Conservation (phyloP, 1,140 invertebrate species). For the Coelopa frigida region DNA sequence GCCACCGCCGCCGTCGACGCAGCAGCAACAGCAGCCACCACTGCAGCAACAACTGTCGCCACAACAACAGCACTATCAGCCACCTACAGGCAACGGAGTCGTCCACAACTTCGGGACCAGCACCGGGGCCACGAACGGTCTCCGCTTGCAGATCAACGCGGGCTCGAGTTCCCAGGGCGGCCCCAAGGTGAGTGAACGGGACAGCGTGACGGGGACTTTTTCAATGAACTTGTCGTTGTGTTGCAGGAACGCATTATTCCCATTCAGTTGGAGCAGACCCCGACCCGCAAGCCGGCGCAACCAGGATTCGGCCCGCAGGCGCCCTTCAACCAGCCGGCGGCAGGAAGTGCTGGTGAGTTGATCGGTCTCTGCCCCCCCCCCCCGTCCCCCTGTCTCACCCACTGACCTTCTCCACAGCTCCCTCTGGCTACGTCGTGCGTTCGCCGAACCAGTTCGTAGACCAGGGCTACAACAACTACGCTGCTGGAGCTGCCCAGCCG, state of each 20-base stretch:
- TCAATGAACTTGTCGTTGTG: neutral
- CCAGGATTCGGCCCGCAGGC: constrained; percentile 32
- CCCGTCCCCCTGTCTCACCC: constrained; percentile 13
- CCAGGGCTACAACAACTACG: constrained; percentile 43
- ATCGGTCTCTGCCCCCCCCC: constrained; percentile 9
- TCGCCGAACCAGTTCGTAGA: constrained; percentile 45
- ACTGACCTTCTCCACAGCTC: constrained; percentile 17
- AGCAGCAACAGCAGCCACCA: constrained; percentile 16
- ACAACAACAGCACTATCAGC: constrained; percentile 1
- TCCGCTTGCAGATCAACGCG: constrained; percentile 36
- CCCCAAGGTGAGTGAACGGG: constrained; percentile 23
- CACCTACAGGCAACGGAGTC: constrained; percentile 4
- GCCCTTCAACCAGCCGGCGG: neutral
- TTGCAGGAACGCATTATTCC: constrained; percentile 47
- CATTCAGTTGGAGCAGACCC: constrained; percentile 47
- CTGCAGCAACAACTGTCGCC: constrained; percentile 15
- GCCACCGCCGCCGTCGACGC: constrained; percentile 19
- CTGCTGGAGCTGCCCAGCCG: constrained; percentile 12
- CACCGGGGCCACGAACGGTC: constrained; percentile 15
- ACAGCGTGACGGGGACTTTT: constrained; percentile 1
- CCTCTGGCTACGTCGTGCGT: constrained; percentile 19
- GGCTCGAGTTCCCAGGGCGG: constrained; percentile 22
- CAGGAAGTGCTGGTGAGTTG: constrained; percentile 27
- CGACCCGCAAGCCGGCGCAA: constrained; percentile 35
- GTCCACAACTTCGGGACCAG: constrained; percentile 28